Conservation (phyloP, 2,113 vertebrate species). For the Macaca mulatta region DNA sequence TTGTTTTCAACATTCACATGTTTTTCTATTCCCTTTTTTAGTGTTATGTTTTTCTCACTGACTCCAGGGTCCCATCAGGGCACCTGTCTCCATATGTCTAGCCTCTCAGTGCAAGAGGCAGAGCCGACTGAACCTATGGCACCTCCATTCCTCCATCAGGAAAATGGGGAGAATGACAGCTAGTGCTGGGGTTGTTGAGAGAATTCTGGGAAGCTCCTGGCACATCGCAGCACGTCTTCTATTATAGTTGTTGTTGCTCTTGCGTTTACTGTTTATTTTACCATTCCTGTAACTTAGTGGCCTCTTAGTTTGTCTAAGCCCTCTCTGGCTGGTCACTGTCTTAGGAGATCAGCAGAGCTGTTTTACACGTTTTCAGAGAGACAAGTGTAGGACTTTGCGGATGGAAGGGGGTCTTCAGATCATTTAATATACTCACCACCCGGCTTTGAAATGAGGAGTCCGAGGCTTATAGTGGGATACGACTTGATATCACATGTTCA, state of each 20-base stretch:
- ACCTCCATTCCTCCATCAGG: not conserved
- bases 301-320: not conserved
- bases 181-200: not conserved
- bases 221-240: rapidly evolving
- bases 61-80: not conserved
- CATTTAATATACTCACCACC: not conserved
- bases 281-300: not conserved
- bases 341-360: not conserved
- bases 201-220: not conserved
- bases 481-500: rapidly evolving
- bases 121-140: no score
- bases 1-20: not conserved
- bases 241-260: not conserved
- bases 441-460: not conserved
- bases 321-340: not conserved
- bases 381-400: not conserved
- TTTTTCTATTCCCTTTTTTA: not conserved
- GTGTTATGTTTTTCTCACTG: not conserved
- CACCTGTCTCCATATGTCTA: not conserved
- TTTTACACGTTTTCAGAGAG: not conserved
- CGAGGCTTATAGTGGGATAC: rapidly evolving
- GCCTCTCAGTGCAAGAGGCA: not conserved
- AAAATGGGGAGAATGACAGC: not conserved
- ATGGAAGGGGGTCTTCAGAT: not conserved
- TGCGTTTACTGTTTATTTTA: not conserved